Evolutionary conservation across 2,797 vertebrate species (phyloP).

Genomic region (Acanthurus tractus): DNA sequence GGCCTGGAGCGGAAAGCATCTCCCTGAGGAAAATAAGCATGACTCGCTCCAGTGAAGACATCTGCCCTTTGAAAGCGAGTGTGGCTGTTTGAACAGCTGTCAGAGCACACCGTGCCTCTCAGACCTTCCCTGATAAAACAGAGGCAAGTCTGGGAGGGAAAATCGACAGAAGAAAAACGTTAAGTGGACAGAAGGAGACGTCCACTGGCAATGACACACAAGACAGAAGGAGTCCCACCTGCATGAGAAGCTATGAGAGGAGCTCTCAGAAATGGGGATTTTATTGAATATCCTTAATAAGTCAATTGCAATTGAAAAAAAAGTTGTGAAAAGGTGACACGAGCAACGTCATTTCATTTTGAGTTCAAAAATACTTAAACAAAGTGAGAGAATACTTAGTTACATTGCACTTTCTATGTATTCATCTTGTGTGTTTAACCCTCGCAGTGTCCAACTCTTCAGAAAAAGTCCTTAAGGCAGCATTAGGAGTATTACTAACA

Average conservation of each 20-base stretch:
- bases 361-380: background rate
- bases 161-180: slow-evolving; percentile 64
- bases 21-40: slow-evolving; percentile 88
- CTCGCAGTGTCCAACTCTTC: background rate
- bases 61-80: slow-evolving; percentile 87
- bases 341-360: background rate
- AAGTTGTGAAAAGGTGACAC: too few relatives aligned
- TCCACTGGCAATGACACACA: slow-evolving; percentile 23
- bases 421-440: background rate
- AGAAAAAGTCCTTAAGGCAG: background rate
- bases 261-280: background rate
- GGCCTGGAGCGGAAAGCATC: slow-evolving; percentile 79
- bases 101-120: slow-evolving; percentile 76
- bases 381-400: background rate
- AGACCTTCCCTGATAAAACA: slow-evolving; percentile 83
- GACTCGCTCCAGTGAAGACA: slow-evolving; percentile 87
- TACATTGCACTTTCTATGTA: background rate
- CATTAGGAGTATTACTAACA: background rate
- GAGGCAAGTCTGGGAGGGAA: slow-evolving; percentile 62
- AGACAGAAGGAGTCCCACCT: slow-evolving; percentile 17
- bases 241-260: slow-evolving; percentile 10
- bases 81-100: slow-evolving; percentile 89
- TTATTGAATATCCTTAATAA: too few relatives aligned
- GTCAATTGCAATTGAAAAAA: too few relatives aligned
- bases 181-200: slow-evolving; percentile 50